Evolutionary conservation across 2,113 vertebrate species (phyloP).

Genomic region (Mionectes macconnelli): DNA sequence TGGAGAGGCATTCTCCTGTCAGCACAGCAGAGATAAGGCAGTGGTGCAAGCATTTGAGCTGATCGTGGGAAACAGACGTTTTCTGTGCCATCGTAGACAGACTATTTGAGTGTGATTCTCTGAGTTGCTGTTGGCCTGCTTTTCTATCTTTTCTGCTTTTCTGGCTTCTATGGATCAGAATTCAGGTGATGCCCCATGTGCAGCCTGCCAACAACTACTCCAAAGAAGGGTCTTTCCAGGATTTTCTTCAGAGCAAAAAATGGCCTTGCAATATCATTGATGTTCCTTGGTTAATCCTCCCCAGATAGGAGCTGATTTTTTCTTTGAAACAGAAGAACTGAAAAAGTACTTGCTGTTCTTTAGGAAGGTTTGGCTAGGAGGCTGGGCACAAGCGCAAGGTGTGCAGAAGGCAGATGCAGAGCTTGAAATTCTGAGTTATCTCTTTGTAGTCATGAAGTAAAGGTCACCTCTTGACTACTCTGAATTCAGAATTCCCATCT

Average conservation of each 20-base stretch:
- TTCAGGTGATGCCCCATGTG: background rate
- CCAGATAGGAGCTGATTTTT: background rate
- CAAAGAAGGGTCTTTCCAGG: background rate
- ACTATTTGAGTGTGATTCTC: background rate
- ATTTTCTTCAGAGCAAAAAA: background rate
- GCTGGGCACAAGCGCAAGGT: background rate
- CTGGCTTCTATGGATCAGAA: background rate
- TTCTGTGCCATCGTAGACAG: background rate
- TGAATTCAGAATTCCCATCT: background rate
- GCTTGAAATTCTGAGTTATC: background rate
- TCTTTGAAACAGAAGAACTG: background rate
- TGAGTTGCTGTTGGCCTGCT: background rate
- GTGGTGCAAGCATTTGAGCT: background rate
- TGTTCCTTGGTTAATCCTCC: background rate
- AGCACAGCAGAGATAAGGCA: background rate
- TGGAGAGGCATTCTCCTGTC: background rate
- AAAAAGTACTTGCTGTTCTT: background rate
- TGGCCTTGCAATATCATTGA: background rate
- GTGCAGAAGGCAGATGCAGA: background rate
- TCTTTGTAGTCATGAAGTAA: background rate
- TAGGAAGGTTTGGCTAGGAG: background rate
- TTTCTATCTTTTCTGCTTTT: background rate
- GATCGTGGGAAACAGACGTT: accelerated
- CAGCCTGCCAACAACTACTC: background rate
- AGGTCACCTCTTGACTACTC: background rate